Conservation (phyloP, 1,140 invertebrate species). For the Andrena cerasifolii region DNA sequence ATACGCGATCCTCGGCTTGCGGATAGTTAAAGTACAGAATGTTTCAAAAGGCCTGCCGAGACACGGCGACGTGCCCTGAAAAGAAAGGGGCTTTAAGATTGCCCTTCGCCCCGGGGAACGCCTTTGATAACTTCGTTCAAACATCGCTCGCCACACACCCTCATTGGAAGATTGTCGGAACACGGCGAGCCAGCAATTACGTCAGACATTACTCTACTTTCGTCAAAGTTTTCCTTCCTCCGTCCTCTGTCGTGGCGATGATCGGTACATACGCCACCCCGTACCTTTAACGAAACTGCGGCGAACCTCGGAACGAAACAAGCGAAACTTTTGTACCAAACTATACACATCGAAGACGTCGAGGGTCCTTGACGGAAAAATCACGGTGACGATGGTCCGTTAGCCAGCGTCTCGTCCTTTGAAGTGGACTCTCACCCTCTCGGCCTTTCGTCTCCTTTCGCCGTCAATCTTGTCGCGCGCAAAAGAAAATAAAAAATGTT, state of each 20-base stretch:
- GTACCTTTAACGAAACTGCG: too few species aligned
- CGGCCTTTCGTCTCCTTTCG: neutral
- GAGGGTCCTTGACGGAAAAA: neutral
- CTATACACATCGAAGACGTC: neutral
- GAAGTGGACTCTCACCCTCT: neutral
- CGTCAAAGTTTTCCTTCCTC: too few species aligned
- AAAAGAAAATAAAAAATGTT: slow-evolving; percentile 23
- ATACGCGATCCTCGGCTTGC: slow-evolving; percentile 2
- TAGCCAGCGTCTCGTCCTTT: neutral
- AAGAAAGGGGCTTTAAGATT: neutral
- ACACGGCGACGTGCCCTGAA: neutral
- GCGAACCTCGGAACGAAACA: too few species aligned
- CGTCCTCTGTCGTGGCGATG: too few species aligned
- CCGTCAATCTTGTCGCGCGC: neutral
- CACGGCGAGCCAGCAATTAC: neutral
- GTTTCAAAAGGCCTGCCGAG: slow-evolving; percentile 18
- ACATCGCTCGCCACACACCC: neutral
- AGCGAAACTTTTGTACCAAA: neutral
- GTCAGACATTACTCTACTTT: neutral
- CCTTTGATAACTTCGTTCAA: slow-evolving; percentile 17
- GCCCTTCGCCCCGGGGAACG: neutral
- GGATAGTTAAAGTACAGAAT: slow-evolving; percentile 8
- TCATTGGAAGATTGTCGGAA: too few species aligned
- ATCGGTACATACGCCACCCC: too few species aligned
- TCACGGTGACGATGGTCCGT: neutral